A percentile compares a stretch with the other conserved stretches of the same genome.
Evolutionary conservation across 1,140 invertebrate species (phyloP).

Genomic region (Brachionus manjavacas): DNA sequence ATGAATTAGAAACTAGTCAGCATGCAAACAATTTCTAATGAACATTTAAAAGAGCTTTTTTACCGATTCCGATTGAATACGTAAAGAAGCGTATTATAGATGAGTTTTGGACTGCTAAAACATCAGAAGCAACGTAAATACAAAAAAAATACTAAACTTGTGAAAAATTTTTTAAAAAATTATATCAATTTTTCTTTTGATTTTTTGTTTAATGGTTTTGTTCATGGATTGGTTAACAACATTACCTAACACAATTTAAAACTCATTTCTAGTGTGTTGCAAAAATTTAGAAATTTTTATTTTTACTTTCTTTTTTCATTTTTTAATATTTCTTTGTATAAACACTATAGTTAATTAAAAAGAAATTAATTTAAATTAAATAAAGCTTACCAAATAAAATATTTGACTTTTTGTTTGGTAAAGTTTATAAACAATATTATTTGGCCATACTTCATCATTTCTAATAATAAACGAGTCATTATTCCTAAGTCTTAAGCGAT

Average conservation of each 20-base stretch:
- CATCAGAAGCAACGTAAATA: neutral
- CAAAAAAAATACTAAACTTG: neutral
- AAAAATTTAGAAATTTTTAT: neutral
- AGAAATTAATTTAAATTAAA: neutral
- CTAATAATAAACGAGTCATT: neutral
- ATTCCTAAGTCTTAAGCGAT: neutral
- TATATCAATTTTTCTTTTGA: neutral
- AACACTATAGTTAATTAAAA: neutral
- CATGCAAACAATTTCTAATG: too few species aligned
- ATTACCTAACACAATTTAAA: too few species aligned
- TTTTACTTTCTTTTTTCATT: too few species aligned
- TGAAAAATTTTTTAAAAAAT: neutral
- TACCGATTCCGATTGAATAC: neutral
- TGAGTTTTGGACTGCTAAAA: too few species aligned
- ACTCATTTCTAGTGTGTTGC: neutral
- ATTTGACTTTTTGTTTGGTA: neutral
- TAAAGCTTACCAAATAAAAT: neutral
- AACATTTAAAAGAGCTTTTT: too few species aligned
- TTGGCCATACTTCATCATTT: slow-evolving; percentile 18
- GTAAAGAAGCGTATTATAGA: neutral
- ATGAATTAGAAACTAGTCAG: too few species aligned
- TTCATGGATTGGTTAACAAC: too few species aligned
- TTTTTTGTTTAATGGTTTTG: too few species aligned
- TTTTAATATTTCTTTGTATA: too few species aligned
- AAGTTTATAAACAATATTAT: slow-evolving; percentile 7